Evolutionary conservation across 2,888 invertebrate species (phyloP).

Genomic region (Orchesellides sinensis): DNA sequence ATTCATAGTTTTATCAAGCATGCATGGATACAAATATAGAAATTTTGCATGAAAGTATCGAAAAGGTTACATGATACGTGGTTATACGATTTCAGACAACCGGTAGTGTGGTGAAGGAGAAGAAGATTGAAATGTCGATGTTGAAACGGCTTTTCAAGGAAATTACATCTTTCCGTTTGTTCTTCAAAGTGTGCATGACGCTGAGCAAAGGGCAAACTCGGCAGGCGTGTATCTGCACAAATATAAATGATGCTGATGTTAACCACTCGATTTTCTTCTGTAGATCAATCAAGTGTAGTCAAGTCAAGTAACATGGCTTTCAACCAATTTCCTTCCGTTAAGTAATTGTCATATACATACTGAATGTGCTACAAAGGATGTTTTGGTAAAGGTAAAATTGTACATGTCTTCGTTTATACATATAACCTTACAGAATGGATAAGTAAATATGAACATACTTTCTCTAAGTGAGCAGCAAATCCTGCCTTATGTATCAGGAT

Average conservation of each 20-base stretch:
- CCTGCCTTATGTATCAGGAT: conserved; percentile 11
- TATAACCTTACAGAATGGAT: too few relatives aligned
- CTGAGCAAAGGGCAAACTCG: not conserved
- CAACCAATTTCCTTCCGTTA: conserved; percentile 54
- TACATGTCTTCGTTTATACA: too few relatives aligned
- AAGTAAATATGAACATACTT: too few relatives aligned
- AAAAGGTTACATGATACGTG: conserved; percentile 13
- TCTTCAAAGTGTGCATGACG: conserved; percentile 5
- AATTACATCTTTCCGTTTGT: conserved; percentile 56
- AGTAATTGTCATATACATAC: too few relatives aligned
- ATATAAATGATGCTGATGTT: too few relatives aligned
- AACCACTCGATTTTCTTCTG: too few relatives aligned
- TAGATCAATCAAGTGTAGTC: conserved; percentile 42
- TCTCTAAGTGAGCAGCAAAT: not conserved
- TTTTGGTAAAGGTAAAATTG: too few relatives aligned
- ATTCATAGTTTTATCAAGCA: conserved; percentile 16
- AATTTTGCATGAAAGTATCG: not conserved
- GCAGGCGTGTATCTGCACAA: not conserved
- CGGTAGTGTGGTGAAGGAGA: conserved; percentile 3
- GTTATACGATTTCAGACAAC: conserved; percentile 10
- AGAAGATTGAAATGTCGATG: conserved; percentile 53
- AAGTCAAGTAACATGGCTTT: not conserved
- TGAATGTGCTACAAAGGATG: too few relatives aligned
- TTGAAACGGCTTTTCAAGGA: conserved; percentile 49
- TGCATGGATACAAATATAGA: not conserved